Evolutionary conservation across 2,888 invertebrate genomes (phyloP), one percentile per base, ranked within the genome.

Genomic region (Hyles lineata): DNA sequence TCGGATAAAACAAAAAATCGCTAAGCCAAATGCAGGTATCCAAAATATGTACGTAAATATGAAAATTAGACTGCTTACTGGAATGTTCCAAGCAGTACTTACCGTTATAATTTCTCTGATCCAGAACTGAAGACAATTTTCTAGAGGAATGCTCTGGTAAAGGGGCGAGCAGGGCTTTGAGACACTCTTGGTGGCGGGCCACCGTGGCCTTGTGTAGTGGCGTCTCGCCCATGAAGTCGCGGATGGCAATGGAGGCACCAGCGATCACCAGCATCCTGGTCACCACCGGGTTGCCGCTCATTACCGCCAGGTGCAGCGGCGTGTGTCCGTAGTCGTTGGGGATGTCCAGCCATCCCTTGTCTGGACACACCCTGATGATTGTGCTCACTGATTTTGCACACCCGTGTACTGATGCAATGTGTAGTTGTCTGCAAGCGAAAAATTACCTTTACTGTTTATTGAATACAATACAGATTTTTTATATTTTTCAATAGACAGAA

Each of bases 61-160:
- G 23, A 23, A 60, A 60, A 23, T 15, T 23, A 23, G 17, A 11
- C 15, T 60, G 60, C 9, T 43, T 6, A 29, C 29, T 29, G 29
- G 29, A 5, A 29, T 29, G 29, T 29, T 29, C 6, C 5, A n/a
- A 55, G n/a, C 19, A 55, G 52, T 62, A 95, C 96, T 96, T 88
- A 98, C 98, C 98, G 90, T 97, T 96, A 90, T 97, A 98, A 89
- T 98, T 98, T 90, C 96, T 96, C 88, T 97, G 97, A 88, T 98
- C 97, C 81, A 98, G 94, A 95, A 96, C 79, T 94, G 96, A 80
- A 89, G 92, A 88, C 83, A 85, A 84, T 89, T 86, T 92, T 91
- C 87, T 90, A 81, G 85, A 84, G 7, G 87, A 76, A 77, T 80
- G 85, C 74, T 87, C 89, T 11, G 86, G 86, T 1, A 97, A 95